Evolutionary conservation across 2,797 vertebrate genomes (phyloP).

Genomic region (Pseudomugil tenellus): DNA sequence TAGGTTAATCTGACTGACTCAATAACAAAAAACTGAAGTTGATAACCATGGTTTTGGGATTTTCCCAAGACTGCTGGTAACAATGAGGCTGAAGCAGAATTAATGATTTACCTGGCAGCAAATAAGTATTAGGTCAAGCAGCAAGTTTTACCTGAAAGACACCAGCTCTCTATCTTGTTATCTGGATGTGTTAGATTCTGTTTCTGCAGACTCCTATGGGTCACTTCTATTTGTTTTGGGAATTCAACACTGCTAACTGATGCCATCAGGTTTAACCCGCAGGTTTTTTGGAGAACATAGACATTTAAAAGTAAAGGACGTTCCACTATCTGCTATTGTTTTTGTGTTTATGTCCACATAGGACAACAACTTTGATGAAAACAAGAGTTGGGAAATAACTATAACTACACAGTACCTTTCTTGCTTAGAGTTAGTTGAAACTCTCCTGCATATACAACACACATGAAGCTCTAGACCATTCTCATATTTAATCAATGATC

Average conservation of each 20-base stretch:
- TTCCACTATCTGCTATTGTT: too few species aligned
- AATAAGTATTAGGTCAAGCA: background rate
- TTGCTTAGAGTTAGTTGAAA: slow-evolving; percentile 1
- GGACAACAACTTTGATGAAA: background rate
- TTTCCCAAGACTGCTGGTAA: background rate
- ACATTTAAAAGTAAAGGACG: too few species aligned
- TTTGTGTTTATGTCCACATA: background rate
- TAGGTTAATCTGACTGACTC: background rate
- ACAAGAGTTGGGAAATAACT: background rate
- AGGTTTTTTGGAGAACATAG: too few species aligned
- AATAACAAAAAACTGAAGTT: too few species aligned
- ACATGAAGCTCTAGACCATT: background rate
- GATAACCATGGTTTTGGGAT: background rate
- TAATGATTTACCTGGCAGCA: background rate
- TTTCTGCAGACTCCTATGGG: too few species aligned
- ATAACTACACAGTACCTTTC: background rate
- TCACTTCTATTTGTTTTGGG: too few species aligned
- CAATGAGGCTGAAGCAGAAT: background rate
- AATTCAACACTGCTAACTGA: too few species aligned
- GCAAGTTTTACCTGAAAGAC: too few species aligned
- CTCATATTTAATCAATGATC: too few species aligned
- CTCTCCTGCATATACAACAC: background rate
- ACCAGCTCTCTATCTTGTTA: too few species aligned
- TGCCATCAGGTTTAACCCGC: too few species aligned
- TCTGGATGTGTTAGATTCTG: too few species aligned